Base-by-base conservation (phyloP, 2,797 vertebrate genomes). In the Pangasius krempfi region DNA sequence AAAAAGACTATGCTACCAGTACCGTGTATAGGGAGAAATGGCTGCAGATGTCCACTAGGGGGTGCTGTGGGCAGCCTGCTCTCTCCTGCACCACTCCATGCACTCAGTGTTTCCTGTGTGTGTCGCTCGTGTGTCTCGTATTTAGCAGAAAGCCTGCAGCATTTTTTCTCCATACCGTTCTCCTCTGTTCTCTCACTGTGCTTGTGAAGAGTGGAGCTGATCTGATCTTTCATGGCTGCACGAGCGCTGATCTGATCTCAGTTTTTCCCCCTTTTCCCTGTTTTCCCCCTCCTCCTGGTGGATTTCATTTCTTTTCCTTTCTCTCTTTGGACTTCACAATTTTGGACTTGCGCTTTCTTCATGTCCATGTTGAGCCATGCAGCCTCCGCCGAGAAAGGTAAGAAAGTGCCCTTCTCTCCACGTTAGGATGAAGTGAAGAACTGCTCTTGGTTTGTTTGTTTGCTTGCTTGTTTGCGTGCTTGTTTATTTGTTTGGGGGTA, bases 371-470 rank as follows among this genome's bases (percentile, higher is more conserved):
- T 95, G 94, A 97, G 97, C 95, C 95, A 99, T 98, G 98, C 98
- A 98, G 97, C 98, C 98, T 92, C 98, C 98, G 95, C 98, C 98
- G 96, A 97, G 98, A 96, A 98, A 98, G 98, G 98, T 98, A 96
- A 96, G 97, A 93, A 62, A 44, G 85, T 86, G 72, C 20, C 10
- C n/a, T 33, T 14, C 2, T 85, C 20, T 58, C 33, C 33, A 18
- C 5, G n/a, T 37, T 56, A 56, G 50, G 25, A 86, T 60, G 84
- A 85, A 54, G 47, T 12, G 44, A 58, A 44, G 52, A 60, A 12
- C 66, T 18, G 87, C 16, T 88, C 47, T 52, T 52, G 62, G 40
- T 25, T 30, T n/a, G 52, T n/a, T 58, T 60, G 25, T 37, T 72
- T 40, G 5, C 4, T 56, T 64, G 56, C 6, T 25, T 37, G 20